Evolutionary conservation across 1,140 invertebrate species (phyloP).

Genomic region (Papilio polytes): DNA sequence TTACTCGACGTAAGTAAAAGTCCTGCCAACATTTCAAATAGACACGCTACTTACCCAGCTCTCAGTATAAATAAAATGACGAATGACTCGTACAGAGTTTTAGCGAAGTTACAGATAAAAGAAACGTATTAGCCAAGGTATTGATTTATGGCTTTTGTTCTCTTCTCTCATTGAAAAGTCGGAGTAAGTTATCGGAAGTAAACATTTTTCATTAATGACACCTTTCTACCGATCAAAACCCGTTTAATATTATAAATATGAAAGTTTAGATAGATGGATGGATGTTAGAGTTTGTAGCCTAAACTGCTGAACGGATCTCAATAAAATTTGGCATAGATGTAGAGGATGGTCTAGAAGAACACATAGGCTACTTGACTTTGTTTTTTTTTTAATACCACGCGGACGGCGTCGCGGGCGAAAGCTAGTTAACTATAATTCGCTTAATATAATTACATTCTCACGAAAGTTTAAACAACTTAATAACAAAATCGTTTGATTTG

Average conservation of each 20-base stretch:
- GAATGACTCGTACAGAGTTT: background rate
- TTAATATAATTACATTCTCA: too few relatives aligned
- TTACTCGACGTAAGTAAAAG: background rate
- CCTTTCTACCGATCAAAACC: background rate
- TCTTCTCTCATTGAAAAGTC: constrained; percentile 1
- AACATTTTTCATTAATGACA: background rate
- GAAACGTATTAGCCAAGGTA: background rate
- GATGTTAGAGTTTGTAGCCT: too few relatives aligned
- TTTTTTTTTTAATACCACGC: too few relatives aligned
- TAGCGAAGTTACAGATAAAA: constrained; percentile 6
- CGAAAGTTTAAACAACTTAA: background rate
- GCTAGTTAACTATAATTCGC: too few relatives aligned
- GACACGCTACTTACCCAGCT: background rate
- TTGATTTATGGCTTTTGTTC: constrained; percentile 23
- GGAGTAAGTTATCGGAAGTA: background rate
- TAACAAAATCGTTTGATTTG: background rate
- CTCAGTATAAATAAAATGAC: constrained; percentile 12
- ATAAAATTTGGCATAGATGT: too few relatives aligned
- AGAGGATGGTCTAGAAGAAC: too few relatives aligned
- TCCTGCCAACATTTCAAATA: background rate
- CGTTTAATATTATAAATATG: background rate
- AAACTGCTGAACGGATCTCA: too few relatives aligned
- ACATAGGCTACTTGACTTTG: too few relatives aligned
- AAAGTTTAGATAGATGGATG: too few relatives aligned
- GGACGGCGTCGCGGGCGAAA: too few relatives aligned